Base-by-base conservation (phyloP, 2,113 vertebrate genomes). In the Acanthisitta chloris region DNA sequence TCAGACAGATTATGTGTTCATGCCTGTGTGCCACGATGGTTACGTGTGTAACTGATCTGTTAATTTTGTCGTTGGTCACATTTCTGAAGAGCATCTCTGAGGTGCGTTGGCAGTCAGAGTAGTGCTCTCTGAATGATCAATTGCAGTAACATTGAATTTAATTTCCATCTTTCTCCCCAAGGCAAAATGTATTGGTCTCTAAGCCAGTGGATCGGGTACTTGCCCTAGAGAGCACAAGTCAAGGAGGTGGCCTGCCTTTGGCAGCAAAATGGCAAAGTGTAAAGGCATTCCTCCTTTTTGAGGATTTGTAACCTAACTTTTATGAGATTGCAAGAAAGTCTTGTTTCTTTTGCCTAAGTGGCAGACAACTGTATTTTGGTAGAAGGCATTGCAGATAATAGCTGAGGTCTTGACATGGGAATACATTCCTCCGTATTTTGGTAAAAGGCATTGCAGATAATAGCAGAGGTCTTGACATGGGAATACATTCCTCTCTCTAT, bases 21-120 rank as follows among this genome's bases (percentile, higher is more conserved):
- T 12, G 13, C 45, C 72, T 78, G 24, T 21, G 40, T 61, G 28
- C 42, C 7, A 11, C 7, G n/a, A 34, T 5, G 15, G 10, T 54
- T 71, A 45, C 0, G 0, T 46, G 59, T 33, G 65, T 42, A 62
- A 43, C 25, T 7, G 6, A 48, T 72, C 43, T 0, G 0, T 9
- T 83, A 24, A 12, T 64, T 76, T n/a, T 38, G 40, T 40, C 34
- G 40, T 17, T 57, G 48, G 23, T 11, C 31, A 25, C 24, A 10
- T 33, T 72, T 55, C 34, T 33, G 58, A 55, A 46, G 80, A 64
- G 24, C 20, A 14, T 14, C 69, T 81, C 48, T 76, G 62, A 62
- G 40, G 38, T 31, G 16, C 0, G 0, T 17, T 54, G 57, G 51
- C 46, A 72, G 59, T 55, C n/a, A 14, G 26, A 38, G 38, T 17